Base-by-base conservation (phyloP, 1,140 invertebrate genomes). In the Arctopsyche grandis region DNA sequence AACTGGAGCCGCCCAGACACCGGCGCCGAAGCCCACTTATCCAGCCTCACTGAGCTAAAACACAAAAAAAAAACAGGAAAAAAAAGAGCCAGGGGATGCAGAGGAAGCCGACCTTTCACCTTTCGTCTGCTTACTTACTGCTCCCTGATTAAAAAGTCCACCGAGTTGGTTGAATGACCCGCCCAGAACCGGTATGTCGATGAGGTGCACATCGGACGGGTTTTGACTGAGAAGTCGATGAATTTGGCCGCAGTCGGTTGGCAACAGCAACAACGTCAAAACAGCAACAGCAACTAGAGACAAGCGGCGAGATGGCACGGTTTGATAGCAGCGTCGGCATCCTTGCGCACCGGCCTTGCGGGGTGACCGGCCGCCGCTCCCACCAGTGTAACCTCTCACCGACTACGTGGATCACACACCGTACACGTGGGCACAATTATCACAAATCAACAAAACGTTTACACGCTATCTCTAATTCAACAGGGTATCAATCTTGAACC, bases 291-390 rank as follows among this genome's bases (percentile, higher is more conserved):
- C 21, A 60, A 60, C 58, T 52, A 60, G 16, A 60, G 1, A 19
- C 21, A 29, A 9, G 9, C 21, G 22, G 9, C 63, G 21, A 52
- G 48, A 66, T 26, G 22, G 63, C 21, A 24, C 63, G 63, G 63
- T 66, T 66, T 22, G 63, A 66, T 66, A 66, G 22, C 21, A 9
- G 22, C 24, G 69, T 71, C 71, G 46, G 43, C 71, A 75, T 75
- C 71, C 71, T 75, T 75, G 71, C 43, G 48, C 71, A 26, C 9
- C 71, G 71, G 71, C 71, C 71, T 75, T 75, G 71, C 46, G 48
- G 43, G 71, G 71, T 75, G 71, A 75, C 43, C 71, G 71, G 46
- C 48, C 71, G 71, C 46, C 21, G 52, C 26, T 58, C 12, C 46
- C 46, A 75, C 46, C 14, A 46, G 24, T 38, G 9, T 44, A 75